Conservation (phyloP, 2,888 invertebrate species). For the Cristatella mucedo region DNA sequence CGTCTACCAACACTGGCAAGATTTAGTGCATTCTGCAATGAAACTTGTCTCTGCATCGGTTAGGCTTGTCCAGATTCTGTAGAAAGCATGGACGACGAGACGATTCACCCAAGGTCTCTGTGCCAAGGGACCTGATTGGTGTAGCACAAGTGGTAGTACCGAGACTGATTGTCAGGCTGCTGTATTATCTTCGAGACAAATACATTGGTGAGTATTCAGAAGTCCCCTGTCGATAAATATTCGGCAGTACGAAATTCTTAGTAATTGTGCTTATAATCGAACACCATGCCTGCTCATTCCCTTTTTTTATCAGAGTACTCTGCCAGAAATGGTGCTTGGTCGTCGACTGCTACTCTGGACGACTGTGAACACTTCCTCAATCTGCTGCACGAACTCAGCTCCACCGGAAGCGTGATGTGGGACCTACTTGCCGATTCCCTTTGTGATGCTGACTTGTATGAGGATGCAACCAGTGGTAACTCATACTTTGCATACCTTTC, state of each 20-base stretch:
- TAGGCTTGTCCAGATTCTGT: conserved; percentile 61
- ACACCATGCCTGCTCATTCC: too few species aligned
- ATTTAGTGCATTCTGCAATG: too few species aligned
- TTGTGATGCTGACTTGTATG: background rate
- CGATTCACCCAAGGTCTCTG: conserved; percentile 51
- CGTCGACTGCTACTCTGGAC: too few species aligned
- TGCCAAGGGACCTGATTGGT: conserved; percentile 70
- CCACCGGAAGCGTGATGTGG: background rate
- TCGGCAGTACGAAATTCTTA: too few species aligned
- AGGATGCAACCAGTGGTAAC: too few species aligned
- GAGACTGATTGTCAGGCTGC: conserved; percentile 64
- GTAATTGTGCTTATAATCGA: too few species aligned
- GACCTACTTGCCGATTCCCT: background rate
- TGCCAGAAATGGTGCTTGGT: too few species aligned
- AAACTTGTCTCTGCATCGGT: too few species aligned
- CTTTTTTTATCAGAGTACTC: too few species aligned
- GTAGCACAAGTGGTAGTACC: conserved; percentile 90
- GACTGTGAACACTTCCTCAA: conserved; percentile 7
- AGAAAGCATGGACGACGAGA: conserved; percentile 71
- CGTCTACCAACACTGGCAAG: too few species aligned
- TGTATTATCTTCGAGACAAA: conserved; percentile 77
- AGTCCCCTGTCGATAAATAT: too few species aligned
- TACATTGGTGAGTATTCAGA: conserved; percentile 6
- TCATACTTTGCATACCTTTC: too few species aligned
- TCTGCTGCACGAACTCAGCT: conserved; percentile 5